A percentile compares a stretch with the other conserved stretches of the same genome.
phyloP scores from a whole-genome alignment of 2,888 invertebrate genomes.

The Polylopha cassiicola region DNA sequence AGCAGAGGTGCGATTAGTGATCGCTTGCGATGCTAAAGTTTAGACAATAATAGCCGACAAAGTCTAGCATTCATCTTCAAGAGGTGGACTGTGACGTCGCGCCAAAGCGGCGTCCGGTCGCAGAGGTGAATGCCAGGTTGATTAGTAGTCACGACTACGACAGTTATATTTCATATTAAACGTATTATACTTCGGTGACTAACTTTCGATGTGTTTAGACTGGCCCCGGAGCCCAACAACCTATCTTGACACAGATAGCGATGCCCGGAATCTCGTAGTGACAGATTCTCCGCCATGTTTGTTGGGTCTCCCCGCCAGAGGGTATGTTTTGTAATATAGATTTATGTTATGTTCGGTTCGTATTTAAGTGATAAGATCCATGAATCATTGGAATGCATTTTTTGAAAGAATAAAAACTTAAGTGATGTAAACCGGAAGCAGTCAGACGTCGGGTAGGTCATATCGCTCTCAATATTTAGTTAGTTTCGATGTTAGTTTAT shows the following conservation, averaged over 20 bases:
- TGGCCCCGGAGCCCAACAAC: conserved; percentile 3
- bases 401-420: conserved; percentile 16
- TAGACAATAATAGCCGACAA: no score
- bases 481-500: conserved; percentile 63
- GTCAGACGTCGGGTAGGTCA: conserved; percentile 26
- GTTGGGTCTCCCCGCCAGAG: conserved; percentile 5
- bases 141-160: no score
- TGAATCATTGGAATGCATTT: conserved; percentile 23
- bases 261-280: background rate
- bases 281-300: background rate
- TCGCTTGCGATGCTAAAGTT: no score
- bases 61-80: no score
- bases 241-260: conserved; percentile 6
- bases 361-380: conserved; percentile 20
- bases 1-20: no score
- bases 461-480: conserved; percentile 46
- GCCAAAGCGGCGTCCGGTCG: no score
- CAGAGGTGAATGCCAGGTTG: no score
- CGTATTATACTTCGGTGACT: conserved; percentile 34
- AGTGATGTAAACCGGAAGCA: conserved; percentile 24
- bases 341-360: conserved; percentile 23
- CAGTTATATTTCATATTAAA: no score
- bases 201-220: conserved; percentile 38
- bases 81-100: no score
- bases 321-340: conserved; percentile 25